Base-by-base conservation (phyloP, 2,113 vertebrate species). In the Oostethus manadensis region DNA sequence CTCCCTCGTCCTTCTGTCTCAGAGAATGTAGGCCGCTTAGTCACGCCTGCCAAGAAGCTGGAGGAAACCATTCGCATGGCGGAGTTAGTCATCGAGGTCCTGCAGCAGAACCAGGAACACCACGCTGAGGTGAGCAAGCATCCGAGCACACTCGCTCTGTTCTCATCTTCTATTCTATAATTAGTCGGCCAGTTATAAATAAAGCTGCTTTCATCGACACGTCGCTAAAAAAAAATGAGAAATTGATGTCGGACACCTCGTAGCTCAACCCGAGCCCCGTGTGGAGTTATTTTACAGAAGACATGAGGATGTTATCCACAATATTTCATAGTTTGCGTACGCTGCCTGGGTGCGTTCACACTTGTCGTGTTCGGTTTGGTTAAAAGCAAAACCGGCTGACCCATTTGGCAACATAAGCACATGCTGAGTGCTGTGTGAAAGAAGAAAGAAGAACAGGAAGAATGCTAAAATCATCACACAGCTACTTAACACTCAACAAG, bases 11-110 rank as follows among this genome's bases (percentile, higher is more conserved):
- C 90, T 94, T 96, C 91, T 94, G 93, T 94, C 93, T 86, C 93
- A 99, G 97, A 99, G 89, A 99, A 98, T 90, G 96, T 94, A 93
- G 96, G 94, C 87, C 94, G 94, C 77, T 94, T 99, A 94, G 94
- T 95, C 91, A 97, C 96, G 69, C 97, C 97, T 86, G 94, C 94
- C 92, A 99, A 99, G 95, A 98, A 97, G 84, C 93, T 99, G 78
- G 97, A 99, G 92, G 96, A 99, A 63, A 95, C 94, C 84, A 97
- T 98, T 86, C 96, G 94, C 70, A 93, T 99, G 87, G 97, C 96
- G 79, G 97, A 99, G 82, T 76, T 99, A 91, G 95, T 98, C 87
- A 98, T 99, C 85, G 97, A 99, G 90, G 97, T 99, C 79, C 95
- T 99, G 51, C 97, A 99, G 79, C 96, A 99, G 85, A 99, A 99